phyloP scores from a whole-genome alignment of 2,888 invertebrate genomes.

The Mesorhabditis sp. region DNA sequence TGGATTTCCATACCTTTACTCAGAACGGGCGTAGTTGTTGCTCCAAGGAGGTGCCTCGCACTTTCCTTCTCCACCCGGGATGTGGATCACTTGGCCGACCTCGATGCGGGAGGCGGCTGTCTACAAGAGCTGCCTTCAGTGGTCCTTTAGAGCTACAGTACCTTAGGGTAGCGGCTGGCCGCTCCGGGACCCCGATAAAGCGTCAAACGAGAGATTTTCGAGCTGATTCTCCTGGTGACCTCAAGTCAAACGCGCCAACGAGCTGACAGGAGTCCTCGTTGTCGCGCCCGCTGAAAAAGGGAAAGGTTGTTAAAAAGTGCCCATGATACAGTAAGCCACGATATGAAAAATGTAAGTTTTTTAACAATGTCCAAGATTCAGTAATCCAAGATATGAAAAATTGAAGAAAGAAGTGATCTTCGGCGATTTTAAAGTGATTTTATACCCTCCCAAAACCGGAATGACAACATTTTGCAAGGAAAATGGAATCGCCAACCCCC shows the following conservation, averaged over 20 bases:
- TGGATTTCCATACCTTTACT: neutral
- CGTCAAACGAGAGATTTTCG: slow-evolving; percentile 2
- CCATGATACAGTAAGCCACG: too few species aligned
- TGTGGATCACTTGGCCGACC: slow-evolving; percentile 6
- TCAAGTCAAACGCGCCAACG: slow-evolving; percentile 3
- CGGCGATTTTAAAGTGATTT: too few species aligned
- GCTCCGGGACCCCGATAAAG: neutral
- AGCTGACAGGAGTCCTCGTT: neutral
- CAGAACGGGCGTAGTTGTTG: neutral
- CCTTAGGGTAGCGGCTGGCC: neutral
- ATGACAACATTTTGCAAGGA: too few species aligned
- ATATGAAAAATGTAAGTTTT: too few species aligned
- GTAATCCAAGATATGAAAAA: too few species aligned
- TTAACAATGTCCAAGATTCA: too few species aligned
- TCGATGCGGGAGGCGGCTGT: neutral
- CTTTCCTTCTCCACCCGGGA: slow-evolving; percentile 3
- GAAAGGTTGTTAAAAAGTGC: neutral
- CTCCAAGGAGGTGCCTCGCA: slow-evolving; percentile 3
- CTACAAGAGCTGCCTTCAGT: neutral
- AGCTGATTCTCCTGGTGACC: neutral
- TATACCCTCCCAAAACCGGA: too few species aligned
- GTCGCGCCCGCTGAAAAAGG: neutral
- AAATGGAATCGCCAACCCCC: too few species aligned
- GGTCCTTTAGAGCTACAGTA: neutral
- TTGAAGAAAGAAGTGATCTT: too few species aligned